phyloP scores from a whole-genome alignment of 2,888 invertebrate species.

The Mantis religiosa region DNA sequence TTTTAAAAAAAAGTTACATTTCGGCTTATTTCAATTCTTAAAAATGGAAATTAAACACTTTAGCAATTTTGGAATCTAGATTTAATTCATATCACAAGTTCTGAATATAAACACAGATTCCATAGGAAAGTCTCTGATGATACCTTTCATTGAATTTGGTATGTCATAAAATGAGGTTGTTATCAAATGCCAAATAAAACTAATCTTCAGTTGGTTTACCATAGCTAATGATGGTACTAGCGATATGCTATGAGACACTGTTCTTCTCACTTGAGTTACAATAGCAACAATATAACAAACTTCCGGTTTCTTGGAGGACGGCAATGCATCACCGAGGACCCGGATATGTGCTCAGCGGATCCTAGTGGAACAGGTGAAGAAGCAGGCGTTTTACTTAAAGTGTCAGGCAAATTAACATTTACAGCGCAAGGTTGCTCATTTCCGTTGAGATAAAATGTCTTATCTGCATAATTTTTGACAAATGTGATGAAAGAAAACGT shows the following conservation, averaged over 20 bases:
- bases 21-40: too few species aligned
- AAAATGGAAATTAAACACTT: too few species aligned
- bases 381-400: not conserved
- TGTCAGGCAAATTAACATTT: not conserved
- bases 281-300: not conserved
- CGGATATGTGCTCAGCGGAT: not conserved
- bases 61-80: too few species aligned
- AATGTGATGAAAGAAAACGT: not conserved
- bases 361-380: not conserved
- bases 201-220: too few species aligned
- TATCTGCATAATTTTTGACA: not conserved
- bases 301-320: not conserved
- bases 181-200: too few species aligned
- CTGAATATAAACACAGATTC: too few species aligned
- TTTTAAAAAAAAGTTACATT: too few species aligned
- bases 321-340: not conserved
- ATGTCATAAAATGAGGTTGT: too few species aligned
- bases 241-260: not conserved
- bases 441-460: not conserved
- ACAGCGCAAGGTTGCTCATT: not conserved
- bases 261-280: not conserved
- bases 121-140: too few species aligned
- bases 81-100: too few species aligned
- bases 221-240: not conserved
- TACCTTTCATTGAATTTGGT: too few species aligned